Percentiles rank a stretch among this genome's conserved stretches.
phyloP scores from a whole-genome alignment of 2,888 invertebrate genomes.

The Myathropa florea region DNA sequence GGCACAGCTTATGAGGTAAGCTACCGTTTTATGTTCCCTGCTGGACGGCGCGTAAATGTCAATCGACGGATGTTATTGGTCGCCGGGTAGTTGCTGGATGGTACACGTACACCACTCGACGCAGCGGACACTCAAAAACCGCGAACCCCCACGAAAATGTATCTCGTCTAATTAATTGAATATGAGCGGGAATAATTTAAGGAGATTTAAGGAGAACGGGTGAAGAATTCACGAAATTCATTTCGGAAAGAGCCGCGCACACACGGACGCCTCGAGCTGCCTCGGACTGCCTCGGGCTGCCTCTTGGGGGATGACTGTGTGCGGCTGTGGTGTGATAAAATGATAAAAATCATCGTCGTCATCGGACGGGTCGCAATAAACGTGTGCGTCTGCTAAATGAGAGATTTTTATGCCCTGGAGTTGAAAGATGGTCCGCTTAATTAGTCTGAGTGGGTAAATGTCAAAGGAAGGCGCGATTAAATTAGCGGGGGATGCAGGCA shows the following conservation, averaged over 20 bases:
- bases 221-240: too few relatives aligned
- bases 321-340: background rate
- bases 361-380: background rate
- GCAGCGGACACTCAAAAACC: too few relatives aligned
- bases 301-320: background rate
- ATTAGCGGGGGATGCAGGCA: background rate
- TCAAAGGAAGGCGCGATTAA: background rate
- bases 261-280: background rate
- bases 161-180: constrained; percentile 28
- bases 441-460: background rate
- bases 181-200: constrained; percentile 7
- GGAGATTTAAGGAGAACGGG: background rate
- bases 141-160: constrained; percentile 2
- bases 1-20: constrained; percentile 38
- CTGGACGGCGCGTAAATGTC: constrained; percentile 29
- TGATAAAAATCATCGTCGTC: background rate
- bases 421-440: background rate
- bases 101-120: background rate
- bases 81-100: background rate
- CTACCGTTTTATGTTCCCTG: constrained; percentile 48
- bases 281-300: background rate
- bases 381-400: background rate
- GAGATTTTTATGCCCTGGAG: background rate
- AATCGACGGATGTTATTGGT: constrained; percentile 17
- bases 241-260: too few relatives aligned